Base-by-base conservation (phyloP, 2,797 vertebrate species). In the Enteromius afrohamiltoni region DNA sequence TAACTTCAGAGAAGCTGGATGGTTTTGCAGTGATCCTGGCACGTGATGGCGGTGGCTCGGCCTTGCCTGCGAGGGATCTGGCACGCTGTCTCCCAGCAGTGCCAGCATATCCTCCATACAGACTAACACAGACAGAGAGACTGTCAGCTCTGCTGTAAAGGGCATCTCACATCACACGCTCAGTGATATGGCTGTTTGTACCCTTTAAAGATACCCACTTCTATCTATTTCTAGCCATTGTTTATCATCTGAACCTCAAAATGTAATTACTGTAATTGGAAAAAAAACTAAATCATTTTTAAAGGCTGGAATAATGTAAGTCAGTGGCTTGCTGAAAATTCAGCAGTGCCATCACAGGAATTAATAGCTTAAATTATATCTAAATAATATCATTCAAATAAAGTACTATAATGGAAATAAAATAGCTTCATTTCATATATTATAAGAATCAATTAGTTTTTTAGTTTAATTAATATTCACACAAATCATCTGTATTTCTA, bases 191-290 rank as follows among this genome's bases (percentile, higher is more conserved):
- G 11, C n/a, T 45, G 9, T 45, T 68, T 65, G 45, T 77, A 65
- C 16, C 13, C 14, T 67, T 83, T 68, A 53, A 67, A 47, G 40
- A 51, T 51, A 29, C 29, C 17, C 42, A 73, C 42, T 37, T 70
- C 37, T 85, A 86, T 90, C 82, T 86, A 40, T 84, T 79, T 31
- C 23, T 29, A 62, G 16, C 3, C 9, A 31, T 19, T 67, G 45
- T 65, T 67, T 37, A 37, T 67, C 7, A 26, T 37, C 62, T 67
- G 60, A 65, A 49, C 77, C 55, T 68, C 65, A 10, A n/a, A n/a
- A 53, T 53, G 7, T 0, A 53, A 53, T 8, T 9, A 40, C 37
- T 40, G 37, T 37, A 53, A 58, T 58, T 58, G 3, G 19, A 58
- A 23, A 23, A 58, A 23, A 58, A 10, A 4, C 2, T 34, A 4